These are phyloP conservation scores for Suncus etruscus DNA, from an alignment of 2,113 vertebrate species.

Conservation along the genomic window DNA sequence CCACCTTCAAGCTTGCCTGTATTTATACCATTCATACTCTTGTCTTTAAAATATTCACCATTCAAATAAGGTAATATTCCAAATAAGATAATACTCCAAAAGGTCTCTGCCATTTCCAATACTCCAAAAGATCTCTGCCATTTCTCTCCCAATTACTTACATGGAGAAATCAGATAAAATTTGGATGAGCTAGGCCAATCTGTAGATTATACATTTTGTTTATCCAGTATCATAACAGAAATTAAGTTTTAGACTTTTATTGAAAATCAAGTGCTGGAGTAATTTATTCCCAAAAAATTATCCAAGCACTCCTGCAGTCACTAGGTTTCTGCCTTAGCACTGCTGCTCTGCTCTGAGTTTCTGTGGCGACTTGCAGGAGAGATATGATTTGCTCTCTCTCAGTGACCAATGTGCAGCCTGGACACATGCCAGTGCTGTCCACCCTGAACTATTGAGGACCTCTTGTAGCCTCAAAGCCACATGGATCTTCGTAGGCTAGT, in stretches of 20 bases:
- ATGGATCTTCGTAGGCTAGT: neutral
- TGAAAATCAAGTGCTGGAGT: constrained; percentile 61
- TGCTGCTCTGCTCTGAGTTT: constrained; percentile 8
- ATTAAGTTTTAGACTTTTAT: constrained; percentile 60
- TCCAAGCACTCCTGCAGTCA: constrained; percentile 52
- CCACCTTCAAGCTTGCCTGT: constrained; percentile 78
- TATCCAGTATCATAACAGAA: constrained; percentile 65
- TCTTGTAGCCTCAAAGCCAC: neutral
- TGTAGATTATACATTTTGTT: constrained; percentile 72
- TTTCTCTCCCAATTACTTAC: constrained; percentile 60
- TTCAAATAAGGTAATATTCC: neutral
- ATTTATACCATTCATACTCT: constrained; percentile 38
- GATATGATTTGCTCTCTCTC: constrained; percentile 30
- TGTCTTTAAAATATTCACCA: constrained; percentile 42
- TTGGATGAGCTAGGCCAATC: constrained; percentile 54
- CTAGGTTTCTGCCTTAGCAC: constrained; percentile 58
- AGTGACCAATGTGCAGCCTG: neutral
- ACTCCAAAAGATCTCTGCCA: too few species aligned
- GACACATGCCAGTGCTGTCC: neutral
- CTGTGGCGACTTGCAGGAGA: neutral
- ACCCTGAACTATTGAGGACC: neutral
- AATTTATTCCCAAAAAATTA: constrained; percentile 62
- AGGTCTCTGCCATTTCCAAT: constrained; percentile 43
- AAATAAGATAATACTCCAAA: constrained; percentile 45
- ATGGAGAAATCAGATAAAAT: constrained; percentile 66